These are phyloP conservation scores for Mormyrus proboscirostris DNA, from an alignment of 2,797 vertebrate species.

Conservation along the genomic window DNA sequence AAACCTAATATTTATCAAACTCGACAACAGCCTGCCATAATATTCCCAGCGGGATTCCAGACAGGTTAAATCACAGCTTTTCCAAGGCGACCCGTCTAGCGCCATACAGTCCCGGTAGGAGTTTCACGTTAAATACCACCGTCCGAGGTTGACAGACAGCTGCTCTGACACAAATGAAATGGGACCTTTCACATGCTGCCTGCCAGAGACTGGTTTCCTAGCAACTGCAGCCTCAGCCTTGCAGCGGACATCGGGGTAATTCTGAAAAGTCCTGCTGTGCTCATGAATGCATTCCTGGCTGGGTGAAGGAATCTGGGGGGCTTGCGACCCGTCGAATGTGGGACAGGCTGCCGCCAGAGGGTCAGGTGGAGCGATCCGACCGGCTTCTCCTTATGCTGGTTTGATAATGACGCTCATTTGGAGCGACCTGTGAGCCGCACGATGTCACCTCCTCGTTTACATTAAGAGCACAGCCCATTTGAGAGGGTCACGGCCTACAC, in stretches of 20 bases:
- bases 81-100: not conserved
- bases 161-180: conserved; percentile 40
- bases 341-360: not conserved
- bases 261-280: conserved; percentile 30
- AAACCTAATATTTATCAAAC: conserved; percentile 34
- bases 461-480: not conserved
- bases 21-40: conserved; percentile 21
- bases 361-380: not conserved
- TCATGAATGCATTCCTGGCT: not conserved
- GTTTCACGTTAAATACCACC: conserved; percentile 44
- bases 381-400: too few relatives aligned
- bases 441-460: not conserved
- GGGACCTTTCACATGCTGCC: conserved; percentile 31
- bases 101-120: not conserved
- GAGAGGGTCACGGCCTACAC: not conserved
- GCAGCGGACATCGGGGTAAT: conserved; percentile 45
- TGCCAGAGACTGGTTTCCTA: conserved; percentile 52
- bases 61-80: not conserved
- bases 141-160: conserved; percentile 41
- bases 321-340: not conserved
- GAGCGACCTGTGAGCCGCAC: not conserved
- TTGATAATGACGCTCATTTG: not conserved
- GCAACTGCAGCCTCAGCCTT: conserved; percentile 55
- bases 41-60: conserved; percentile 11
- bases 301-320: not conserved